Evolutionary conservation across 1,140 invertebrate species (phyloP).

Genomic region (Papilio polyxenes): DNA sequence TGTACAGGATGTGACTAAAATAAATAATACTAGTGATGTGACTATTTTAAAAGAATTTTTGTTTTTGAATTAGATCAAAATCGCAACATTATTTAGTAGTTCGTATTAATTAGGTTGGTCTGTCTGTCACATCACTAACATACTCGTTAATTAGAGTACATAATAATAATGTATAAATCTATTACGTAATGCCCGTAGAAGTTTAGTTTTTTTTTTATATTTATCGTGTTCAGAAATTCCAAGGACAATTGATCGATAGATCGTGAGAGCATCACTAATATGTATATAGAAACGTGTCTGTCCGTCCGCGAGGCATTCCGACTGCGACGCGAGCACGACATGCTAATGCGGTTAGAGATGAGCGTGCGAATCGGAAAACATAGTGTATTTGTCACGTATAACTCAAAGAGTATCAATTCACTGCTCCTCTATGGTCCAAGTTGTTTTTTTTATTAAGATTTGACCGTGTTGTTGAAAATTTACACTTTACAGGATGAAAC

Average conservation of each 20-base stretch:
- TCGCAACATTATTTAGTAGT: not conserved
- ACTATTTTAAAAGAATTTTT: not conserved
- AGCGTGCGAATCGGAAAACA: slow-evolving; percentile 15
- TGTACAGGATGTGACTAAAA: slow-evolving; percentile 24
- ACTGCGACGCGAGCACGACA: slow-evolving; percentile 4
- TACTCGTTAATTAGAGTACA: too few relatives aligned
- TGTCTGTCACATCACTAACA: too few relatives aligned
- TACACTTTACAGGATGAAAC: not conserved
- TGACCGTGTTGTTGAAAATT: not conserved
- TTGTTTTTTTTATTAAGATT: not conserved
- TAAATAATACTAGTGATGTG: slow-evolving; percentile 19
- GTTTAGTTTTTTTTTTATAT: not conserved
- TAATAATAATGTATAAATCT: not conserved
- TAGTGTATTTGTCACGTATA: not conserved
- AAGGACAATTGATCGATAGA: slow-evolving; percentile 11
- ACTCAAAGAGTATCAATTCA: not conserved
- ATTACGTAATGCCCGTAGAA: not conserved
- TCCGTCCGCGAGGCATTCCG: not conserved
- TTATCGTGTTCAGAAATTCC: not conserved
- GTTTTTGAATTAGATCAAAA: not conserved
- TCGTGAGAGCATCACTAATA: slow-evolving; percentile 27
- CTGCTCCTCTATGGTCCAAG: not conserved
- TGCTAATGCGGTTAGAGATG: slow-evolving; percentile 29
- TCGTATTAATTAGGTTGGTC: too few relatives aligned
- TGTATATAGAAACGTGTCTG: slow-evolving; percentile 17